Evolutionary conservation across 2,113 vertebrate genomes (phyloP).

Genomic region (Toxostoma redivivum): DNA sequence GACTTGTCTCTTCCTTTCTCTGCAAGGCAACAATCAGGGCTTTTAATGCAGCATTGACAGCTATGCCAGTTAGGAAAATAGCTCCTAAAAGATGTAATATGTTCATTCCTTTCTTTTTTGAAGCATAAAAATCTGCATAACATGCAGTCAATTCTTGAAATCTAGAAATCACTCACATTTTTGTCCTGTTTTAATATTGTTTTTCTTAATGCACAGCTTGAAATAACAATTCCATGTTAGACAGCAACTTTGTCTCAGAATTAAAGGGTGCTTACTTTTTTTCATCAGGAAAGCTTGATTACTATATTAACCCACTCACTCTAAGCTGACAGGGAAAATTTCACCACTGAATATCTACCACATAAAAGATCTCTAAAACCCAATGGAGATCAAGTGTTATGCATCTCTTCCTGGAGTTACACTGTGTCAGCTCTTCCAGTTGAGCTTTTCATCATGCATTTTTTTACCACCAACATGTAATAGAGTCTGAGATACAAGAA

Average conservation of each 20-base stretch:
- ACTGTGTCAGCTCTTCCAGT: background rate
- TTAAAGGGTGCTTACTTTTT: background rate
- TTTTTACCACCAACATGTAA: background rate
- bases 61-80: constrained; percentile 18
- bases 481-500: background rate
- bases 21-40: constrained; percentile 75
- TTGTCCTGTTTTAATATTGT: background rate
- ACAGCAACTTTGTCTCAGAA: background rate
- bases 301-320: background rate
- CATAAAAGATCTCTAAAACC: background rate
- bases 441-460: background rate
- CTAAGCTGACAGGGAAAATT: background rate
- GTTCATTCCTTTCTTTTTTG: background rate
- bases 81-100: background rate
- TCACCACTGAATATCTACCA: background rate
- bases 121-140: background rate
- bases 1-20: constrained; percentile 70
- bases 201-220: background rate
- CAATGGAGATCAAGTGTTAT: background rate
- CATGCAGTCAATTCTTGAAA: constrained; percentile 43
- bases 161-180: background rate
- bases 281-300: background rate
- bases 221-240: background rate
- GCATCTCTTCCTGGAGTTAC: background rate
- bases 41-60: constrained; percentile 42